phyloP scores from a whole-genome alignment of 2,797 vertebrate species.

The Characodon lateralis region DNA sequence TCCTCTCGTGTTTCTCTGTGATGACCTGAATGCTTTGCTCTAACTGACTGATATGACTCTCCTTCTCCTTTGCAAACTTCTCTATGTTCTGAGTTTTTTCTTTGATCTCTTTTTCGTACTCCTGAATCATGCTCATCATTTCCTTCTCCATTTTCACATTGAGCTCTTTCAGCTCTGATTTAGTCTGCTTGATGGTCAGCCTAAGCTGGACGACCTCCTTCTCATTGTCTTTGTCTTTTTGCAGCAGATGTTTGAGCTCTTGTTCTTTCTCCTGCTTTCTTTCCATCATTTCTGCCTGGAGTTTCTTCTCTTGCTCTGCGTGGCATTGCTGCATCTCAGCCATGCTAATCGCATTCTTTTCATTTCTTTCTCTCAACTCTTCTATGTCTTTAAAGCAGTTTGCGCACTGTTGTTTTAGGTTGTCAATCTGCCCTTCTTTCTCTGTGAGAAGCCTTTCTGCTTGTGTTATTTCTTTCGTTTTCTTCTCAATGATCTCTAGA shows the following conservation, averaged over 20 bases:
- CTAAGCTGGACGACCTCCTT: conserved; percentile 52
- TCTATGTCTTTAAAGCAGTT: conserved; percentile 48
- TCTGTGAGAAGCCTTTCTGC: conserved; percentile 1
- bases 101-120: conserved; percentile 59
- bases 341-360: conserved; percentile 24
- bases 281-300: conserved; percentile 37
- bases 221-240: conserved; percentile 43
- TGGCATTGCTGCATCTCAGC: conserved; percentile 17
- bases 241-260: conserved; percentile 39
- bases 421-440: conserved; percentile 28
- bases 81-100: conserved; percentile 34
- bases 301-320: conserved; percentile 45
- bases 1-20: conserved; percentile 33
- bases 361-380: conserved; percentile 45
- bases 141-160: conserved; percentile 66
- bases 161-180: conserved; percentile 62
- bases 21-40: conserved; percentile 47
- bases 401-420: conserved; percentile 28
- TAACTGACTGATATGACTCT: neutral
- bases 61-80: conserved; percentile 38
- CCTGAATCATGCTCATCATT: conserved; percentile 64
- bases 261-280: conserved; percentile 60
- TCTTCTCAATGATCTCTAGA: conserved; percentile 28
- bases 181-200: conserved; percentile 64
- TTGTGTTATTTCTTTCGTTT: conserved; percentile 26